phyloP scores from a whole-genome alignment of 2,797 vertebrate species.

The Ctenopoma multispine region DNA sequence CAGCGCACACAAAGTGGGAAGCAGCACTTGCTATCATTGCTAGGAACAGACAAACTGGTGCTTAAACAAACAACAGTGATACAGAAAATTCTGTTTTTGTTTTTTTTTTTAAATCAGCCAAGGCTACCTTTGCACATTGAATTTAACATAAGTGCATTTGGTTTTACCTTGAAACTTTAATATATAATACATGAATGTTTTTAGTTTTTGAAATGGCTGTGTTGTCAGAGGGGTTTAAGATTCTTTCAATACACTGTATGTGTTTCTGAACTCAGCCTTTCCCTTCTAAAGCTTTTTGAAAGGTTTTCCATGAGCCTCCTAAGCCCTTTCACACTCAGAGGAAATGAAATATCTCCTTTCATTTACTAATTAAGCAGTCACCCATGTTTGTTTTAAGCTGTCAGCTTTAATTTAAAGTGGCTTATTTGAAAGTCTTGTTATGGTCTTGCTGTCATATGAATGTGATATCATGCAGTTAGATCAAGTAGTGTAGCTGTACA shows the following conservation, averaged over 20 bases:
- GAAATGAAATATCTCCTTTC: slow-evolving; percentile 86
- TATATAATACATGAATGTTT: slow-evolving; percentile 23
- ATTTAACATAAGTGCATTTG: slow-evolving; percentile 37
- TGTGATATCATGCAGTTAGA: slow-evolving; percentile 78
- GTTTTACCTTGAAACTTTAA: slow-evolving; percentile 54
- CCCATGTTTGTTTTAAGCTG: slow-evolving; percentile 85
- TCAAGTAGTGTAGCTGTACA: slow-evolving; percentile 82
- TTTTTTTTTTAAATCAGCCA: slow-evolving; percentile 53
- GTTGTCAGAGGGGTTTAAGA: slow-evolving; percentile 44
- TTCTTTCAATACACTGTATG: slow-evolving; percentile 27
- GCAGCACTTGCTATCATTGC: slow-evolving; percentile 44
- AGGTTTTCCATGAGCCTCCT: slow-evolving; percentile 72
- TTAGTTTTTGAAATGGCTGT: slow-evolving; percentile 33
- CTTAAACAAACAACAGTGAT: slow-evolving; percentile 53
- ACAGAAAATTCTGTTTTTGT: slow-evolving; percentile 26
- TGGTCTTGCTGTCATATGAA: slow-evolving; percentile 81
- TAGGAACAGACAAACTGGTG: slow-evolving; percentile 45
- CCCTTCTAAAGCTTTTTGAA: slow-evolving; percentile 65
- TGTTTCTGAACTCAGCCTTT: slow-evolving; percentile 56
- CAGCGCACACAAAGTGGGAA: slow-evolving; percentile 58
- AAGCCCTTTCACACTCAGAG: slow-evolving; percentile 76
- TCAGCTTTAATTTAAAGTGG: slow-evolving; percentile 84
- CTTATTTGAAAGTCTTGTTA: slow-evolving; percentile 85
- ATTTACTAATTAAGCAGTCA: slow-evolving; percentile 85
- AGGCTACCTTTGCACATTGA: slow-evolving; percentile 40